Conservation (phyloP, 64 coral and sea anemone genomes). For the Pocillopora damicornis region DNA sequence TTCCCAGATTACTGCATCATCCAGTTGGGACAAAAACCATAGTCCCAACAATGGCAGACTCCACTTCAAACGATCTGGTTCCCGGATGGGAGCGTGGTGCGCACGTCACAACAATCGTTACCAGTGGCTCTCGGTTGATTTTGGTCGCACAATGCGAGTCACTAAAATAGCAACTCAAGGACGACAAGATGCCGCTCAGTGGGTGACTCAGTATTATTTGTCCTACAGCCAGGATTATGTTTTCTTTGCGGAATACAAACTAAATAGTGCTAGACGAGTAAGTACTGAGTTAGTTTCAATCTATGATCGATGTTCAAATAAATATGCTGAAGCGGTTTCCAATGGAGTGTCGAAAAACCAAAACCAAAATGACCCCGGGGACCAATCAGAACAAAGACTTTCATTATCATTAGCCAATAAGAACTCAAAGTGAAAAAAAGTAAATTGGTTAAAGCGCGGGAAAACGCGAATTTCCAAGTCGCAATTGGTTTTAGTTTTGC, state of each 20-base stretch:
- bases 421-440: no score
- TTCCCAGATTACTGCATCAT: conserved; percentile 66
- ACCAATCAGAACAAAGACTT: no score
- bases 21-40: conserved; percentile 61
- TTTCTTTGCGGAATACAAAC: conserved; percentile 67
- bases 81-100: conserved; percentile 71
- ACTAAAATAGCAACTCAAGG: conserved; percentile 73
- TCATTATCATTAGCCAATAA: no score
- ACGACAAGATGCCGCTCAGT: conserved; percentile 65
- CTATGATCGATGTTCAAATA: background rate
- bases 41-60: conserved; percentile 53
- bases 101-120: conserved; percentile 77
- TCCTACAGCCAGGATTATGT: conserved; percentile 73
- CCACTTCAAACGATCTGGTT: conserved; percentile 41
- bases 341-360: background rate
- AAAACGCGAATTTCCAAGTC: no score
- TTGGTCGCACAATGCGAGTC: conserved; percentile 49
- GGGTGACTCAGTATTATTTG: conserved; percentile 80
- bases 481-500: no score
- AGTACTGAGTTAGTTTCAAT: background rate
- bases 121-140: conserved; percentile 79
- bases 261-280: conserved; percentile 70
- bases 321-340: background rate
- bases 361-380: background rate
- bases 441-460: no score